phyloP scores from a whole-genome alignment of 2,797 vertebrate genomes.

The Acomys russatus region DNA sequence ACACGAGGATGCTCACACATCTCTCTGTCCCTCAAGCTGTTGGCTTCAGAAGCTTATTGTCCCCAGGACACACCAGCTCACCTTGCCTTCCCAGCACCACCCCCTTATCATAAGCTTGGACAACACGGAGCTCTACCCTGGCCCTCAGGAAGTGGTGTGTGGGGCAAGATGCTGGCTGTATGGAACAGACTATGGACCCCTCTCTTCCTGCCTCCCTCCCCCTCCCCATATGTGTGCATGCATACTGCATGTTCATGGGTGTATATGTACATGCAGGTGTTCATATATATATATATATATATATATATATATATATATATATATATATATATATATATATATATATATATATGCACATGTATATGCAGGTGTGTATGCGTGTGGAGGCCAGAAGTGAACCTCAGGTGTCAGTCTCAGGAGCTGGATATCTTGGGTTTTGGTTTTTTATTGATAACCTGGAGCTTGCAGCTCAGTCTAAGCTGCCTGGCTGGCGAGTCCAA shows the following conservation, averaged over 20 bases:
- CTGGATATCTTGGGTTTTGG: neutral
- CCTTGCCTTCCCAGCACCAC: neutral
- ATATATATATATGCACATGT: no score
- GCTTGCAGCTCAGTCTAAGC: neutral
- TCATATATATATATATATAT: no score
- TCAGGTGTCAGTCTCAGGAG: neutral
- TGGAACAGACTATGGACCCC: neutral
- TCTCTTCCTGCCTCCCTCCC: neutral
- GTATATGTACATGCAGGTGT: neutral
- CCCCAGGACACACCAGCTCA: neutral
- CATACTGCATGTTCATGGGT: neutral
- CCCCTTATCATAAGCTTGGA: neutral
- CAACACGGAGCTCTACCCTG: neutral
- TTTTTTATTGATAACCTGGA: neutral
- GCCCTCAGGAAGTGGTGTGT: neutral
- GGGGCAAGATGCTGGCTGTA: neutral
- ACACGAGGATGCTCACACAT: fast-evolving
- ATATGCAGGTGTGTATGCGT: neutral
- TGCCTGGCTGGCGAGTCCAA: neutral
- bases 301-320: no score
- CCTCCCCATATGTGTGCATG: no score
- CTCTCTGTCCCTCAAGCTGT: neutral
- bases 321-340: no score
- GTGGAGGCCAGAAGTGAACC: neutral
- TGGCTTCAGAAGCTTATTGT: neutral